These are phyloP conservation scores for Acropternis orthonyx DNA, from an alignment of 2,797 vertebrate genomes.

Conservation along the genomic window DNA sequence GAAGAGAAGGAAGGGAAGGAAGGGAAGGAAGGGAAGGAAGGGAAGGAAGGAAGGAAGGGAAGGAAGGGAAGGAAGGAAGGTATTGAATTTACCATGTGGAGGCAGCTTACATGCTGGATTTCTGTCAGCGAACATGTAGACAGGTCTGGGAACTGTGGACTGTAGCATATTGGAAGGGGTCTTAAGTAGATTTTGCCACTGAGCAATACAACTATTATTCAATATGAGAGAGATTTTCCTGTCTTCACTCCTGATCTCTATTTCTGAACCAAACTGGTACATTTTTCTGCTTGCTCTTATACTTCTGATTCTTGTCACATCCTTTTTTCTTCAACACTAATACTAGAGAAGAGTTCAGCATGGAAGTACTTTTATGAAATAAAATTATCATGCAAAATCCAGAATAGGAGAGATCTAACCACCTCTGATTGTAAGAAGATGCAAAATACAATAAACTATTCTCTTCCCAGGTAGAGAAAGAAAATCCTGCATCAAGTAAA, in stretches of 20 bases:
- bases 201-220: neutral
- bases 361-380: neutral
- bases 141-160: neutral
- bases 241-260: neutral
- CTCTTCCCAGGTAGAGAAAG: neutral
- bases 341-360: neutral
- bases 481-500: neutral
- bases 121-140: neutral
- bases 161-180: neutral
- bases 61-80: neutral
- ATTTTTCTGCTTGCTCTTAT: neutral
- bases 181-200: slow-evolving; percentile 32
- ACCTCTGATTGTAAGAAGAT: neutral
- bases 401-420: neutral
- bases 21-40: too few species aligned
- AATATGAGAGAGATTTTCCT: slow-evolving; percentile 42
- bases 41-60: too few species aligned
- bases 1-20: too few species aligned
- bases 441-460: neutral
- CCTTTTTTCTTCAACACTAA: neutral
- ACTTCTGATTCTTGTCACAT: neutral
- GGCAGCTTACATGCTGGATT: neutral
- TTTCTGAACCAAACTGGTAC: neutral
- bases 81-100: neutral
- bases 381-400: neutral